Base-by-base conservation (phyloP, 30 jellyfish, hydroid and myxozoan genomes). In the Aurelia aurita region DNA sequence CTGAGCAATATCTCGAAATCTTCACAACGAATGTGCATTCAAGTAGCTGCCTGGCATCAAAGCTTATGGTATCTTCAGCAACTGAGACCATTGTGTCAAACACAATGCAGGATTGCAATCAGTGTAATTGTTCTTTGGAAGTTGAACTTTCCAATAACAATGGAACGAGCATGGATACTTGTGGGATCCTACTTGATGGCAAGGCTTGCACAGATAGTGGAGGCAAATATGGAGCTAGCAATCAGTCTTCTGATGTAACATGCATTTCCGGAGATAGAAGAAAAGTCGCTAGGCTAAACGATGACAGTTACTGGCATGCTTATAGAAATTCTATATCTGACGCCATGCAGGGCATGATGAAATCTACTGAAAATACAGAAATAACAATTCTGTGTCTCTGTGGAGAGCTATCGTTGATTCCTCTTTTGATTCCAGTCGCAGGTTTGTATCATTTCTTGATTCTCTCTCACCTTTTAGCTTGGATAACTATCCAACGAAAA, bases 281-380 rank as follows among this genome's bases (percentile, higher is more conserved):
- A 5, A 57, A 58, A 43, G 92, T 89, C 1, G 88, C 97, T 14
- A 81, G 97, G 32, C 47, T 79, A 5, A 89, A 89, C 49, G 97
- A 89, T 72, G 71, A 35, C 0, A 39, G 21, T 23, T 89, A 89
- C 55, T 29, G 35, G 35, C 80, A 70, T 9, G 44, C 45, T 21
- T 89, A 89, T 31, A 45, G 69, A 35, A 57, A 67, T 26, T 82
- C 88, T 16, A 79, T 89, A 23, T 57, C 86, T 22, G 35, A 39
- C 18, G 86, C 83, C 21, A 23, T 80, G 15, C 28, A 67, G 4
- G 21, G 25, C 45, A 54, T 8, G 72, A 10, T n/a, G 51, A 22
- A 49, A 28, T 25, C 46, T 7, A 35, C n/a, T 19, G 71, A 39
- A 39, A 39, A 75, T 53, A 60, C 55, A 6, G 55, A 18, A 16